Evolutionary conservation across 2,113 vertebrate genomes (phyloP).

Genomic region (Sardina pilchardus): DNA sequence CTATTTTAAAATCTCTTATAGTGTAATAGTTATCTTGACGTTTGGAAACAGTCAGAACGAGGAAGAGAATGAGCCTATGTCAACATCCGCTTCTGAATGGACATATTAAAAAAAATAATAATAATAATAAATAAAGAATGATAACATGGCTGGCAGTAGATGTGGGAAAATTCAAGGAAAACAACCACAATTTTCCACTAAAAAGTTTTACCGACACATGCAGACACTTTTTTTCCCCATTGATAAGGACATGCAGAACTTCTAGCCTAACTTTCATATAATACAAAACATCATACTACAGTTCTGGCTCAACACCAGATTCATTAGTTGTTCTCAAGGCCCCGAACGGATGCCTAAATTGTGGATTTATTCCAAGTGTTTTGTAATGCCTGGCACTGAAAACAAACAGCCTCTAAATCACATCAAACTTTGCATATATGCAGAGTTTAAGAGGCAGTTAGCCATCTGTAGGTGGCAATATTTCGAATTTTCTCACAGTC

Average conservation of each 20-base stretch:
- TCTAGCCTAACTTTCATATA: not conserved
- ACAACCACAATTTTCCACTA: not conserved
- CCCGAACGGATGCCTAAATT: conserved; percentile 29
- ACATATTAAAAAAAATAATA: not conserved
- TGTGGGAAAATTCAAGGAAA: not conserved
- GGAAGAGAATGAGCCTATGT: not conserved
- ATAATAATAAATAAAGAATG: not conserved
- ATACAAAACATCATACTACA: not conserved
- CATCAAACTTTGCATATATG: conserved; percentile 32
- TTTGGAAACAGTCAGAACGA: not conserved
- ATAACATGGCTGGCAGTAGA: not conserved
- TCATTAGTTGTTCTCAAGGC: conserved; percentile 27
- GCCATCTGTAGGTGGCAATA: conserved; percentile 51
- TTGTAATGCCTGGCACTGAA: conserved; percentile 41
- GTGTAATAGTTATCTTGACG: not conserved
- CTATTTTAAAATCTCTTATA: not conserved
- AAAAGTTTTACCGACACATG: not conserved
- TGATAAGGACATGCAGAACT: not conserved
- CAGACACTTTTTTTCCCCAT: not conserved
- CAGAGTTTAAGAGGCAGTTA: conserved; percentile 50
- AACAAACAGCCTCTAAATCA: conserved; percentile 47
- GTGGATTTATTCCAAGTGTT: conserved; percentile 43
- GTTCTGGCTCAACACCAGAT: not conserved
- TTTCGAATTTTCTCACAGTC: conserved; percentile 20
- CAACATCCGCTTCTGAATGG: not conserved